phyloP scores from a whole-genome alignment of 2,888 invertebrate species.

The Encarsia formosa region DNA sequence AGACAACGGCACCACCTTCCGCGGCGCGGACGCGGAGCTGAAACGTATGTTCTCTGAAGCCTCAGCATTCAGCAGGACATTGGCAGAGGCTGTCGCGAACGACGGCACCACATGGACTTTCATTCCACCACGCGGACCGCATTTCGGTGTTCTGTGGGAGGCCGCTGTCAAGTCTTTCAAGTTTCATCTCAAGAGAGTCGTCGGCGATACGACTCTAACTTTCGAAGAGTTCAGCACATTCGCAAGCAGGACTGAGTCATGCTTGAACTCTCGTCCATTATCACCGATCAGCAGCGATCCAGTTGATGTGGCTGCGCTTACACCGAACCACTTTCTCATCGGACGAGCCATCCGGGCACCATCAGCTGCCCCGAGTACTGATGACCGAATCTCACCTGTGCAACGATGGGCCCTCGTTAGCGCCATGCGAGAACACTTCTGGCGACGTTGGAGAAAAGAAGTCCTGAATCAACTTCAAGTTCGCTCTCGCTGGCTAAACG shows the following conservation, averaged over 20 bases:
- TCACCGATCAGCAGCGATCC: no score
- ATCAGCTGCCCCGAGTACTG: background rate
- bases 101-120: background rate
- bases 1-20: no score
- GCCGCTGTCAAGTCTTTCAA: background rate
- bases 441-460: constrained; percentile 1
- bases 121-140: background rate
- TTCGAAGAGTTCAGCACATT: no score
- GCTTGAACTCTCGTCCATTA: no score
- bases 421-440: background rate
- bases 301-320: no score
- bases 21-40: no score
- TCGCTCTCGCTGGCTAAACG: background rate
- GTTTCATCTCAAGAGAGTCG: no score
- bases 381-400: background rate
- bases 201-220: no score
- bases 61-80: no score
- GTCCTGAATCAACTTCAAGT: background rate
- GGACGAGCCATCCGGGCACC: background rate
- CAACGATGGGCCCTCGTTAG: background rate
- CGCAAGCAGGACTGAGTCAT: no score
- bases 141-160: background rate
- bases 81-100: background rate
- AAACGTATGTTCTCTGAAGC: no score
- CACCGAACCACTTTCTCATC: no score